Conservation (phyloP, 64 coral and sea anemone species). For the Pachyseris speciosa region DNA sequence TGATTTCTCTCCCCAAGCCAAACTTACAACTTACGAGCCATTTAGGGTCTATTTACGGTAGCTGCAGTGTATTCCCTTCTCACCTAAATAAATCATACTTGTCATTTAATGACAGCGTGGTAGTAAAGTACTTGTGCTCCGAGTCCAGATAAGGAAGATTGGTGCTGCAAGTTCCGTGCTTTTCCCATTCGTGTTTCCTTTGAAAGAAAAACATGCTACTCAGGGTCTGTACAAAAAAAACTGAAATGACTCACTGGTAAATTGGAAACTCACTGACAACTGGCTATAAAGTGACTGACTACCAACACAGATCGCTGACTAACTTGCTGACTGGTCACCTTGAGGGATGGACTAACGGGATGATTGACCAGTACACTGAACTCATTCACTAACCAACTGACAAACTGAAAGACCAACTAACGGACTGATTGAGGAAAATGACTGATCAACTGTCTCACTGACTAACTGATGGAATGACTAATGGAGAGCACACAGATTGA, state of each 20-base stretch:
- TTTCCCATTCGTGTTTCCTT: conserved; percentile 90
- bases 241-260: background rate
- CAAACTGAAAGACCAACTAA: background rate
- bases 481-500: background rate
- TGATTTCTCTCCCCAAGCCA: too few species aligned
- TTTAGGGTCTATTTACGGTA: too few species aligned
- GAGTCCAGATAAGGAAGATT: conserved; percentile 43
- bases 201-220: background rate
- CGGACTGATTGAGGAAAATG: too few species aligned
- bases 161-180: conserved; percentile 82
- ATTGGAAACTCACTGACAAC: background rate
- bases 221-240: background rate
- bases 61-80: background rate
- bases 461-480: background rate
- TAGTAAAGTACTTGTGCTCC: conserved; percentile 73
- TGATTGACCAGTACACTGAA: background rate
- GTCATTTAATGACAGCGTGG: conserved; percentile 43
- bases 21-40: too few species aligned
- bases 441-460: background rate
- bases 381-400: background rate
- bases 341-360: background rate
- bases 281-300: background rate
- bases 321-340: background rate
- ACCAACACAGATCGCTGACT: background rate
- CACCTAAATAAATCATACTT: conserved; percentile 67